phyloP scores from a whole-genome alignment of 2,888 invertebrate genomes.

The Meteorus colon region DNA sequence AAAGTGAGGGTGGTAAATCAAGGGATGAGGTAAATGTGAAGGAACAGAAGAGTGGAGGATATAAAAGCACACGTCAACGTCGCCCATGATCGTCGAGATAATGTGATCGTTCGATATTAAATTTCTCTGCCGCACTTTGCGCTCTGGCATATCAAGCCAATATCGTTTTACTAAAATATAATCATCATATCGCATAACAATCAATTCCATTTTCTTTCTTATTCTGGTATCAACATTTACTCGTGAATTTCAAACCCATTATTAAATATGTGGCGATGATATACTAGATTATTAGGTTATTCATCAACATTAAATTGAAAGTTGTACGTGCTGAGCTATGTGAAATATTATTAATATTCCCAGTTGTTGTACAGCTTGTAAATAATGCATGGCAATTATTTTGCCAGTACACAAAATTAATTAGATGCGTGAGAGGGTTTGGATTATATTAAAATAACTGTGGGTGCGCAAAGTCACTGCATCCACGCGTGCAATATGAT shows the following conservation, averaged over 20 bases:
- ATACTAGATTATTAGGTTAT: neutral
- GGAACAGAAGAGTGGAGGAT: slow-evolving; percentile 3
- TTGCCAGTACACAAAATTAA: neutral
- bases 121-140: slow-evolving; percentile 33
- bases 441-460: neutral
- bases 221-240: slow-evolving; percentile 21
- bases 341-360: neutral
- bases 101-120: slow-evolving; percentile 39
- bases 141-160: slow-evolving; percentile 26
- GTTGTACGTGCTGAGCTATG: neutral
- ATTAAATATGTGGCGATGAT: too few relatives aligned
- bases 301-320: neutral
- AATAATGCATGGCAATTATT: neutral
- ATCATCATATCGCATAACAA: slow-evolving; percentile 25
- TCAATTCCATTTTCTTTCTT: neutral
- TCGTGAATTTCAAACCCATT: too few relatives aligned
- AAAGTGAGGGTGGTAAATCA: neutral
- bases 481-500: neutral
- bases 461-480: neutral
- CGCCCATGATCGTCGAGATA: slow-evolving; percentile 30
- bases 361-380: neutral
- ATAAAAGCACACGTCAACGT: slow-evolving; percentile 19
- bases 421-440: neutral
- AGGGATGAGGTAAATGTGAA: neutral
- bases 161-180: slow-evolving; percentile 19